Evolutionary conservation across 2,797 vertebrate species (phyloP).

Genomic region (Monodelphis domestica): DNA sequence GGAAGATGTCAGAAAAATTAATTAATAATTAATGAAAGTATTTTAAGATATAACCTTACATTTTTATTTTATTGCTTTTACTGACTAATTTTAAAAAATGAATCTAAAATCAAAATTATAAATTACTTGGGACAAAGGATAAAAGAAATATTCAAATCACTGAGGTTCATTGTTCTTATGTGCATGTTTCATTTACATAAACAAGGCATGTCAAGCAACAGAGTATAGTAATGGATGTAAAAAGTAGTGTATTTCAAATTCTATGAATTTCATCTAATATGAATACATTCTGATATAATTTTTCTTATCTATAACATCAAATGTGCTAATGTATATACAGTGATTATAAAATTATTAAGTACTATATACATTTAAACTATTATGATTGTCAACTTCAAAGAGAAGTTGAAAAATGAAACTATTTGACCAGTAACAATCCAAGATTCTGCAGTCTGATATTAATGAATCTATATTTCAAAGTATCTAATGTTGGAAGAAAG

Average conservation of each 20-base stretch:
- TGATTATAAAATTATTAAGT: neutral
- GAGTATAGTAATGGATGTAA: neutral
- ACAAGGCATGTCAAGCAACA: neutral
- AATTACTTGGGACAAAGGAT: neutral
- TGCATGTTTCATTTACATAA: neutral
- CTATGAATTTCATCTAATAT: neutral
- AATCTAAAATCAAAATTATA: neutral
- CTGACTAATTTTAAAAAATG: conserved; percentile 20
- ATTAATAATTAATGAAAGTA: conserved; percentile 11
- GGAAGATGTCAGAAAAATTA: conserved; percentile 16
- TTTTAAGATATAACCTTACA: conserved; percentile 8
- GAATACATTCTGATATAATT: neutral
- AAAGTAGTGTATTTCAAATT: neutral
- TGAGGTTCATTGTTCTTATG: neutral
- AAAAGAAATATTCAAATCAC: neutral
- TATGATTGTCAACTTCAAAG: neutral
- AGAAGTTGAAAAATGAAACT: neutral
- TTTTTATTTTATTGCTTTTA: neutral
- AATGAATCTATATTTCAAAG: neutral
- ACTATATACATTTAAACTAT: neutral
- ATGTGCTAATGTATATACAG: no score
- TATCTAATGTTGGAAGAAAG: neutral
- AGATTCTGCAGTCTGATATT: neutral
- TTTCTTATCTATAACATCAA: neutral
- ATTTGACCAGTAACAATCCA: neutral